These are phyloP conservation scores for Paguma larvata DNA, from an alignment of 2,797 vertebrate species.

Conservation along the genomic window DNA sequence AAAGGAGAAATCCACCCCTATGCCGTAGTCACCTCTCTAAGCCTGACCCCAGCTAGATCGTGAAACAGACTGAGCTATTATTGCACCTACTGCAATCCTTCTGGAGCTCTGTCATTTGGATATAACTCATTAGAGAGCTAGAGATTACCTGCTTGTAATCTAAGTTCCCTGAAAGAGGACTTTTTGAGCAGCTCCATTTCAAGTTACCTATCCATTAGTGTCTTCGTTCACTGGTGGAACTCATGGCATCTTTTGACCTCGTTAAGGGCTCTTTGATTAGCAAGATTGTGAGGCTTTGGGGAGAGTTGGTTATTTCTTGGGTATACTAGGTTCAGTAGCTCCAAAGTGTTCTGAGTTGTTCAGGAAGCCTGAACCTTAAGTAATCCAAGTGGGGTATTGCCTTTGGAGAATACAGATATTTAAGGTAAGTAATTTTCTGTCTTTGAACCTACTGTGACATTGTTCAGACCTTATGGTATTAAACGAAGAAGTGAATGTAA, in stretches of 20 bases:
- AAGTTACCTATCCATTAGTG: neutral
- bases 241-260: neutral
- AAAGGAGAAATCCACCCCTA: neutral
- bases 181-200: neutral
- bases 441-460: constrained; percentile 85
- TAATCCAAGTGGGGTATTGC: neutral
- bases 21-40: neutral
- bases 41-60: neutral
- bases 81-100: neutral
- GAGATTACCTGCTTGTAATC: neutral
- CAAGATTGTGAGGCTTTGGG: neutral
- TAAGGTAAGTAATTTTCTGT: constrained; percentile 78
- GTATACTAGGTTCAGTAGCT: neutral
- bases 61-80: neutral
- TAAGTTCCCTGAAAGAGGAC: neutral
- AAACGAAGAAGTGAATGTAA: constrained; percentile 88
- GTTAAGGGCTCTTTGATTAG: neutral
- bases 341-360: neutral
- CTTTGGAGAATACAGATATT: constrained; percentile 49
- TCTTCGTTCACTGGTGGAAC: neutral
- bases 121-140: neutral
- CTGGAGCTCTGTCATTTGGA: neutral
- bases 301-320: neutral
- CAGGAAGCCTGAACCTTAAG: neutral
- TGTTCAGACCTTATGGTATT: constrained; percentile 82